Evolutionary conservation across 2,797 vertebrate species (phyloP).

Genomic region (Hippoglossus hippoglossus): DNA sequence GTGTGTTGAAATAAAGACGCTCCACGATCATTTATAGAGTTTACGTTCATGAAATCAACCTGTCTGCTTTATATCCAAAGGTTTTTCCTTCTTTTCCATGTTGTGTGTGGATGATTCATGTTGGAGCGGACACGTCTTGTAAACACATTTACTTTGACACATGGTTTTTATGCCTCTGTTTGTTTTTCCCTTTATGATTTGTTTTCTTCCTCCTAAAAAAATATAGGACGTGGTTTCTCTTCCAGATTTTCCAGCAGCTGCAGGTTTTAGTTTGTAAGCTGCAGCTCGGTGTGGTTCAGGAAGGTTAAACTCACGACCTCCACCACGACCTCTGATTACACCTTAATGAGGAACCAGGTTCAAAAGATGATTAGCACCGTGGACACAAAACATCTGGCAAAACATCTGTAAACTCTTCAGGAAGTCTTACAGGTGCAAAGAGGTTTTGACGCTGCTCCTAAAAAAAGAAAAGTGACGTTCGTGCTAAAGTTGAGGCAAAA

Average conservation of each 20-base stretch:
- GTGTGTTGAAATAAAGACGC: not conserved
- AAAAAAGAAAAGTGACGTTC: too few relatives aligned
- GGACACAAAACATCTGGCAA: slow-evolving; percentile 1
- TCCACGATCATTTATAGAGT: not conserved
- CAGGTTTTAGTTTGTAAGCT: not conserved
- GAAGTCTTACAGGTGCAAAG: not conserved
- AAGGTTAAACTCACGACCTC: slow-evolving; percentile 45
- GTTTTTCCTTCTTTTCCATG: too few relatives aligned
- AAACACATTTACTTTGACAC: slow-evolving; percentile 11
- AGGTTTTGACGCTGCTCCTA: not conserved
- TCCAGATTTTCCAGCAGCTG: slow-evolving; percentile 3
- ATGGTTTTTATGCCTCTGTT: slow-evolving; percentile 7
- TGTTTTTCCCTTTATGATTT: slow-evolving; percentile 25
- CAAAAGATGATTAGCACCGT: not conserved
- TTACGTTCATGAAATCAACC: not conserved
- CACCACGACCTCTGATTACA: slow-evolving; percentile 20
- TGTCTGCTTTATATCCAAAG: not conserved
- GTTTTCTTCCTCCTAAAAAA: not conserved
- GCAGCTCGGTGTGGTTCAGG: slow-evolving; percentile 29
- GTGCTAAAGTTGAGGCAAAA: not conserved
- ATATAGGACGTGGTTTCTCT: slow-evolving; percentile 6
- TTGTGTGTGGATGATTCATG: slow-evolving; percentile 20
- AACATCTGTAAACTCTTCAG: not conserved
- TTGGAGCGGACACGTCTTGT: not conserved
- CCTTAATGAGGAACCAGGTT: slow-evolving; percentile 13